Evolutionary conservation across 2,888 invertebrate genomes (phyloP).

Genomic region (Aspidiotus destructor): DNA sequence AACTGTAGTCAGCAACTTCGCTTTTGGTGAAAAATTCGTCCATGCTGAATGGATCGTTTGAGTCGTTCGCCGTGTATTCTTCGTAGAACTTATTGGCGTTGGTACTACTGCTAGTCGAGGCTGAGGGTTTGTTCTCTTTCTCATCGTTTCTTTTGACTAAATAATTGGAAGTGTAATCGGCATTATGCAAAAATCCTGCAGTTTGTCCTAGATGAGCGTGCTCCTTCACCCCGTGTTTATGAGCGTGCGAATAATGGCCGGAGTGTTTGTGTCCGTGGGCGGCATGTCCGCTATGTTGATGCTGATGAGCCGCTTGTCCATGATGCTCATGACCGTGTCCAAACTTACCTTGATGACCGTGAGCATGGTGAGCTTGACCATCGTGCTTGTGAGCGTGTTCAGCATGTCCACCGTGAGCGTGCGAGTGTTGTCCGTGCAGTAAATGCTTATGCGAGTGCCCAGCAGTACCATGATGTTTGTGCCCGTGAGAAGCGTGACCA

Average conservation of each 20-base stretch:
- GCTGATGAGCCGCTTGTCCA: constrained; percentile 36
- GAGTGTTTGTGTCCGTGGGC: constrained; percentile 37
- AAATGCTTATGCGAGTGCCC: constrained; percentile 36
- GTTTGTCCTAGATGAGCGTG: constrained; percentile 34
- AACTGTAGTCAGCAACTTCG: constrained; percentile 35
- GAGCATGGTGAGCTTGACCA: constrained; percentile 36
- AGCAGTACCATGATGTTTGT: constrained; percentile 35
- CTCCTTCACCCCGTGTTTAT: constrained; percentile 36
- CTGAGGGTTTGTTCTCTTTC: constrained; percentile 7
- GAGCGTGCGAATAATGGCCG: constrained; percentile 36
- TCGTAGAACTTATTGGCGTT: constrained; percentile 12
- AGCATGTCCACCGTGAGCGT: constrained; percentile 35
- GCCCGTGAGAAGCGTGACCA: constrained; percentile 35
- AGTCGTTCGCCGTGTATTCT: constrained; percentile 7
- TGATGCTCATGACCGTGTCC: constrained; percentile 38
- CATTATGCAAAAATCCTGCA: background rate
- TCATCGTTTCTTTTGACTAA: constrained; percentile 35
- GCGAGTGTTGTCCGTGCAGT: constrained; percentile 35
- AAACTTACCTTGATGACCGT: constrained; percentile 37
- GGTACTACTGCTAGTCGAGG: constrained; percentile 30
- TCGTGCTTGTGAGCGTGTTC: constrained; percentile 37
- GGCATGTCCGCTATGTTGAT: constrained; percentile 36
- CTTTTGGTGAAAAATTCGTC: constrained; percentile 34
- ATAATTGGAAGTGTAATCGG: constrained; percentile 22
- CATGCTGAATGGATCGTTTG: constrained; percentile 27